Conservation (phyloP, 1,140 invertebrate genomes). For the Lasaia peninsularis region DNA sequence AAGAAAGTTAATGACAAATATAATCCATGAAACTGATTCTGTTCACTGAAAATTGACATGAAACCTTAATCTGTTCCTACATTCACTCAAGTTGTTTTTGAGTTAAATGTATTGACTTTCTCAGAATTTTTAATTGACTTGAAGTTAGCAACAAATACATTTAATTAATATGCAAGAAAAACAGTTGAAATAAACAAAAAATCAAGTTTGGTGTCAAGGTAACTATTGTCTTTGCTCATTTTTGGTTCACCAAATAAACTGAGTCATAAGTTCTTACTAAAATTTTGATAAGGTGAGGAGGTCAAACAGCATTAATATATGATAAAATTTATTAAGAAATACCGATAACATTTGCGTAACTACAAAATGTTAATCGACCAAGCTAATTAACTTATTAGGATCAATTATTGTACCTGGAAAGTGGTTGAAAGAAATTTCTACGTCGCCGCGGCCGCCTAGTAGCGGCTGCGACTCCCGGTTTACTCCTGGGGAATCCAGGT, state of each 20-base stretch:
- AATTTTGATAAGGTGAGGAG: slow-evolving; percentile 39
- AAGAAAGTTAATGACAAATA: slow-evolving; percentile 29
- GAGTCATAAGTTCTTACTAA: slow-evolving; percentile 16
- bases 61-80: slow-evolving; percentile 44
- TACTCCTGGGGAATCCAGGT: slow-evolving; percentile 85
- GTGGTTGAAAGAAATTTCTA: slow-evolving; percentile 86
- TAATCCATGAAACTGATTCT: slow-evolving; percentile 41
- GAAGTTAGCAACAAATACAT: slow-evolving; percentile 42
- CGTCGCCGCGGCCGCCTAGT: slow-evolving; percentile 87
- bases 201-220: slow-evolving; percentile 25
- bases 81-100: slow-evolving; percentile 42
- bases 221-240: slow-evolving; percentile 2
- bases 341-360: slow-evolving; percentile 17
- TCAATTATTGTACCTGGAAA: slow-evolving; percentile 83
- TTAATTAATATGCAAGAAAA: slow-evolving; percentile 12
- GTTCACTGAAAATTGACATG: slow-evolving; percentile 60
- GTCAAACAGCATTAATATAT: slow-evolving; percentile 31
- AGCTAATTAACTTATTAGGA: slow-evolving; percentile 3
- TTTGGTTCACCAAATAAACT: neutral
- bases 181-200: slow-evolving; percentile 4
- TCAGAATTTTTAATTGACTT: slow-evolving; percentile 23
- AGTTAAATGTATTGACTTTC: slow-evolving; percentile 12
- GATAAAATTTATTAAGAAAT: slow-evolving; percentile 5
- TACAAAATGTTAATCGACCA: neutral
- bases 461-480: slow-evolving; percentile 94